Base-by-base conservation (phyloP, 1,140 invertebrate genomes). In the Branchinecta lindahli region DNA sequence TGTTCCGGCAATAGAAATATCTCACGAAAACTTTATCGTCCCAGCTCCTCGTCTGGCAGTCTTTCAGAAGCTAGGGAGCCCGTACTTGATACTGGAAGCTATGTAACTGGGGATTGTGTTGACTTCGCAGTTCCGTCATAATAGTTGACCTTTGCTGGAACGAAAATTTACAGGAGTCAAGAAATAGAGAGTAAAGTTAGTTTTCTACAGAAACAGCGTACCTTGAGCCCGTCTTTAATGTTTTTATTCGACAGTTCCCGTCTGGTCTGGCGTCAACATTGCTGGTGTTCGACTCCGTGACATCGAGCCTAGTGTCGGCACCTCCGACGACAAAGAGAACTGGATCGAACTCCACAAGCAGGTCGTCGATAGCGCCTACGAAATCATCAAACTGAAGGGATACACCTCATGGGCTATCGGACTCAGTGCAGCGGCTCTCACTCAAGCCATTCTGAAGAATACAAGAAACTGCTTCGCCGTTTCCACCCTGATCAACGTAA, bases 331-430 rank as follows among this genome's bases (percentile, higher is more conserved):
- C 76, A 78, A 82, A 9, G 90, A 94, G 77, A 83, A 89, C 66
- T 94, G 89, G 88, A 79, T 83, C 68, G 83, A 88, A 44, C 77
- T 92, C 15, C 89, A 91, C 75, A 84, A 84, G 68, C 83, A 90
- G 74, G 92, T 94, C 3, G 86, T 94, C 7, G 80, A 87, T 69
- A 79, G 89, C 73, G 91, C 90, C 9, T 92, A 93, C 77, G 87
- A 93, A 78, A 86, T 93, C n/a, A 92, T 94, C 78, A 87, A 86
- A 77, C 80, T 92, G 72, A 94, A 93, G 79, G 90, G 91, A 1
- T 93, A 92, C 79, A 94, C 91, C 3, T 91, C 88, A 33, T 92
- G 90, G 90, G 91, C 90, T 15, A 92, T 94, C 74, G 90, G 91
- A 12, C 80, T 94, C n/a, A 91, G 89, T 75, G 84, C 90, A 0